Evolutionary conservation across 2,113 vertebrate genomes (phyloP).

Genomic region (Chloropsis hardwickii): DNA sequence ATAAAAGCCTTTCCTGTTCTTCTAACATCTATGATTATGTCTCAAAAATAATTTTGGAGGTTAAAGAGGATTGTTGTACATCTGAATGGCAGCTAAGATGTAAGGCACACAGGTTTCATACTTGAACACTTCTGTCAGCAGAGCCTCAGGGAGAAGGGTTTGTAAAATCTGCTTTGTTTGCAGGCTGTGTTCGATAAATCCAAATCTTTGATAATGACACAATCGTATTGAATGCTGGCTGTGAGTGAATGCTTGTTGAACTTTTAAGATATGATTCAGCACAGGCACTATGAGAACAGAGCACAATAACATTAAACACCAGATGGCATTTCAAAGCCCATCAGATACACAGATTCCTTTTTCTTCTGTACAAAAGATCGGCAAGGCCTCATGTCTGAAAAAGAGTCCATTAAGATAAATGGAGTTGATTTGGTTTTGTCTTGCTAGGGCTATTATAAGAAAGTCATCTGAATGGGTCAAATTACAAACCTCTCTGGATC

Average conservation of each 20-base stretch:
- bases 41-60: conserved; percentile 31
- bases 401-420: conserved; percentile 75
- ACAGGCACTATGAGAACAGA: conserved; percentile 56
- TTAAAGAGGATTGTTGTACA: conserved; percentile 6
- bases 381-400: conserved; percentile 57
- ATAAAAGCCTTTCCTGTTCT: background rate
- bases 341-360: conserved; percentile 73
- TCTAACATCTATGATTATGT: background rate
- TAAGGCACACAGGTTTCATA: conserved; percentile 29
- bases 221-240: conserved; percentile 46
- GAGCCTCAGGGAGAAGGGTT: background rate
- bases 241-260: conserved; percentile 71
- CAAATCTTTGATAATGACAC: conserved; percentile 71
- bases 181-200: conserved; percentile 61
- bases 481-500: conserved; percentile 69
- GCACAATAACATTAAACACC: conserved; percentile 74
- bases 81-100: background rate
- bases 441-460: conserved; percentile 66
- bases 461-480: conserved; percentile 71
- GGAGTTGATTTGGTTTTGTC: conserved; percentile 74
- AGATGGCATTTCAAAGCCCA: conserved; percentile 77
- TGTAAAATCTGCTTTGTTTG: conserved; percentile 67
- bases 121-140: background rate
- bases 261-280: conserved; percentile 74
- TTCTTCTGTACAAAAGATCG: conserved; percentile 70